Evolutionary conservation across 2,113 vertebrate genomes (phyloP), one percentile per base, ranked within the genome.

Genomic region (Sturnira hondurensis): DNA sequence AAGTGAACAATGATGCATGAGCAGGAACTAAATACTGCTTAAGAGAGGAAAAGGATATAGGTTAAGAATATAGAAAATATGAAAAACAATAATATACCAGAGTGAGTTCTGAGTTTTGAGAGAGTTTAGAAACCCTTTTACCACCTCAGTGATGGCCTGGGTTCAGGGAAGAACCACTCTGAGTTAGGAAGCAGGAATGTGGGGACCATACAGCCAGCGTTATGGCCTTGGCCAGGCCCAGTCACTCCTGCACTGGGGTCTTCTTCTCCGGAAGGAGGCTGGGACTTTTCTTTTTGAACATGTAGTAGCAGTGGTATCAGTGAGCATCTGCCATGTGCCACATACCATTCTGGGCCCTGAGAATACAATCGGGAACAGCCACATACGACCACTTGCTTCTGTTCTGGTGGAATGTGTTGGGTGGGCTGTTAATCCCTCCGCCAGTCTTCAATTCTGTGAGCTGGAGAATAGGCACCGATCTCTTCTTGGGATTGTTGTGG

Each of bases 21-120:
- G 76, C 68, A 84, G 41, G 71, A 74, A 56, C 33, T 11, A 28
- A 63, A 16, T 20, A 47, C 43, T 78, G 36, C 33, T 54, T 70
- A 28, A 5, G 19, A n/a, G n/a, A 78, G 63, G 70, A 24, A 43
- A 52, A 91, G 13, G 12, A 24, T 86, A 1, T 19, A n/a, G 47
- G 33, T 93, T 77, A 56, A 45, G 77, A 28, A 82, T 58, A 65
- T 11, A 77, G 22, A 78, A 83, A 92, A 73, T 63, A 13, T 22
- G 28, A 65, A 67, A 67, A 74, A 9, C 12, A 9, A n/a, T 65
- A 22, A 70, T 45, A 86, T 36, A 33, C 28, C 12, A 22, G 22
- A 47, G 43, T 82, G 68, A 86, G n/a, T 89, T 89, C 19, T 77
- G 41, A 24, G n/a, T 84, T 82, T 47, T 54, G 82, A 43, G 38